Conservation (phyloP, 2,113 vertebrate species). For the Anarrhichthys ocellatus region DNA sequence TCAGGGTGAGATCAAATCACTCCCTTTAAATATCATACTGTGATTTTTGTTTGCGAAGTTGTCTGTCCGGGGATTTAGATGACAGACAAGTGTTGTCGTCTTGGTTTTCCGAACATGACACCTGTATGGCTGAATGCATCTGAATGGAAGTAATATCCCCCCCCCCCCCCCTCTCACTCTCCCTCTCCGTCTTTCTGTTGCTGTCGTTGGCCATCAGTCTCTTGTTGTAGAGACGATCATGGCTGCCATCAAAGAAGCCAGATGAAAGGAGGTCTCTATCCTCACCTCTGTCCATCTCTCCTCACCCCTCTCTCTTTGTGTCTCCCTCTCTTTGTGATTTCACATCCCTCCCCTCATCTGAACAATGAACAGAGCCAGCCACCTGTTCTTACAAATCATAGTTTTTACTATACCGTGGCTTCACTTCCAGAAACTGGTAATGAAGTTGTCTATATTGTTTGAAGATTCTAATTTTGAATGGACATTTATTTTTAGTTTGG, state of each 20-base stretch:
- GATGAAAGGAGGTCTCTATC: constrained; percentile 82
- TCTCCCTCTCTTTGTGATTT: constrained; percentile 64
- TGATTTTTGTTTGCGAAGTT: constrained; percentile 59
- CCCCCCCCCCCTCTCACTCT: constrained; percentile 17
- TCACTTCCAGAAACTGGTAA: constrained; percentile 12
- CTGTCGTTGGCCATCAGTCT: constrained; percentile 68
- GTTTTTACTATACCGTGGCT: constrained; percentile 25
- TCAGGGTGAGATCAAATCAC: constrained; percentile 27
- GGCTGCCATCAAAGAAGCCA: constrained; percentile 76
- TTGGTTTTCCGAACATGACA: constrained; percentile 71
- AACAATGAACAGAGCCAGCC: constrained; percentile 75
- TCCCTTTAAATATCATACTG: constrained; percentile 36
- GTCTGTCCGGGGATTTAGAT: constrained; percentile 51
- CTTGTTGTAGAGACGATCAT: constrained; percentile 75
- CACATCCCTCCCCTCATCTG: constrained; percentile 53
- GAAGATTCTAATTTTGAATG: background rate
- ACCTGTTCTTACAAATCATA: constrained; percentile 70
- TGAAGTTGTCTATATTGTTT: constrained; percentile 2
- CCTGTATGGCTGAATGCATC: constrained; percentile 69
- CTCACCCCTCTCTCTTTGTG: constrained; percentile 63
- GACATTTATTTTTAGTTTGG: background rate
- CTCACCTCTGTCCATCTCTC: constrained; percentile 78
- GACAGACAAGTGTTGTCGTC: constrained; percentile 67
- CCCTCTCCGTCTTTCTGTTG: constrained; percentile 49
- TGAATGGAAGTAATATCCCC: constrained; percentile 67